Base-by-base conservation (phyloP, 2,888 invertebrate genomes). In the Athalia circularis region DNA sequence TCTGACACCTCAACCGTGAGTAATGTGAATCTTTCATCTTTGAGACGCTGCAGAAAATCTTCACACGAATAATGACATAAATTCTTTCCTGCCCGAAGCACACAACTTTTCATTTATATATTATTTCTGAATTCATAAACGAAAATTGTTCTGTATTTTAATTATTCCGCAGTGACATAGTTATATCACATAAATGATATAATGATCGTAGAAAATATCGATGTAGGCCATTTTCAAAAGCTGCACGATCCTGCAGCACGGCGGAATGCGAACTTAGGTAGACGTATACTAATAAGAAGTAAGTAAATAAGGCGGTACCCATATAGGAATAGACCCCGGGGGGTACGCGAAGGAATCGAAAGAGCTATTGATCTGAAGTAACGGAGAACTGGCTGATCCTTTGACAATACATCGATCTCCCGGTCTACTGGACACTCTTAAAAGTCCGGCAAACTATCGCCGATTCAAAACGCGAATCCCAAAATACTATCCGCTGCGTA, bases 281-380 rank as follows among this genome's bases (percentile, higher is more conserved):
- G 29, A 29, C 29, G 2, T 29, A 29, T 29, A 29, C n/a, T n/a
- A n/a, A n/a, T 29, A 29, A 29, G 29, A 54, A 72, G 72, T 72
- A 72, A 59, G 59, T 72, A 72, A 72, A 72, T 72, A 72, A 72
- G 47, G 11, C 65, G 2, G 47, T 9, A 65, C 8, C 45, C 29
- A 29, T 48, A 57, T 9, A 57, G 47, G 59, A 59, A 57, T 15
- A 29, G 64, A 13, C 75, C 75, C 62, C 75, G 62, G 75, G 75
- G 75, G 75, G 75, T 45, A 75, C 62, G 62, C 75, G 75, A 62
- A 75, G 75, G 13, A 75, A 75, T 75, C 75, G 75, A 64, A 15
- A 8, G 75, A 75, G 29, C 62, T 45, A 75, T 64, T 62, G 75
- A 75, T 75, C 75, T 50, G 75, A 75, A 64, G 64, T 50, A 61